Evolutionary conservation across 2,113 vertebrate genomes (phyloP), one percentile per base, ranked within the genome.

Genomic region (Notarius lentiginosus): DNA sequence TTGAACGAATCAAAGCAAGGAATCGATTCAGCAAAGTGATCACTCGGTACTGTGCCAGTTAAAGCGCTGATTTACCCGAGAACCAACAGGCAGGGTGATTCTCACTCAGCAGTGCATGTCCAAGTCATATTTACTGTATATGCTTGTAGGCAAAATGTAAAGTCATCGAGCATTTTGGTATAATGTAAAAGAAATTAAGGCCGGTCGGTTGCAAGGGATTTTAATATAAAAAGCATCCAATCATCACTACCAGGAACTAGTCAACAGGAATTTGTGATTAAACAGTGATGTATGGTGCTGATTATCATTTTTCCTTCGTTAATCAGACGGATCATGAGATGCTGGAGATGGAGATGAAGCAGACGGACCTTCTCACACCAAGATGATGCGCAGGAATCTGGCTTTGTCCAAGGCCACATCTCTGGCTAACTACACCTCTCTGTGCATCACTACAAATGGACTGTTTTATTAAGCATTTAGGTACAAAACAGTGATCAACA

Each of bases 311-410:
- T 53, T 12, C 2, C 24, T 18, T 12, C 17, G 15, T 77, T 9
- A 34, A 6, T n/a, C 63, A 30, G 49, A 41, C 75, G 53, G 75
- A 65, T 61, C 24, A 53, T 72, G 27, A 83, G 22, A 81, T 27
- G 63, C 70, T 61, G 73, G 76, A 17, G 73, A 80, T 47, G 51
- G 58, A 61, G 73, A 80, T 47, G 51, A 51, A 61, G 58, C 55
- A 70, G 83, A 65, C 58, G n/a, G 60, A 82, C 56, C 88, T 70
- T 84, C 79, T 87, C 72, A 89, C 80, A 75, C 53, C 60, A 41
- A 53, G 30, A 63, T 22, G 88, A 89, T 90, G 88, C 88, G 88
- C 88, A 84, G 88, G 88, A 90, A 90, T 91, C 87, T 83, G 76
- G 83, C 79, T 84, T 90, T 87, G 83, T 85, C 47, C 84, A 75